These are phyloP conservation scores for Colossoma macropomum DNA, from an alignment of 2,113 vertebrate genomes.

Conservation along the genomic window DNA sequence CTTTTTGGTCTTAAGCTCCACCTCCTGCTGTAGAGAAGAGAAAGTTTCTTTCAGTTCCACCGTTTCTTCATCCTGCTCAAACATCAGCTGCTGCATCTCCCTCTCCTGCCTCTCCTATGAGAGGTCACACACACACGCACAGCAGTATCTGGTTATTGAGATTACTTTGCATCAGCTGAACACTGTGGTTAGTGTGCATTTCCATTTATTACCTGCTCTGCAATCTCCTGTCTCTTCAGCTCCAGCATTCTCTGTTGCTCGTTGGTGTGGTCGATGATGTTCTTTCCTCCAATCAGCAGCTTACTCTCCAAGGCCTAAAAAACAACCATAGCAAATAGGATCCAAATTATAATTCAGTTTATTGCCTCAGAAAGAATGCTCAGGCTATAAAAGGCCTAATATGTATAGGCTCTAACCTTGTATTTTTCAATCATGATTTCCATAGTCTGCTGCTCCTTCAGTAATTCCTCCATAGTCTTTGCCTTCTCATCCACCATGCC, in stretches of 20 bases:
- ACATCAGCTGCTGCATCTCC: conserved; percentile 94
- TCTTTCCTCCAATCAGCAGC: conserved; percentile 91
- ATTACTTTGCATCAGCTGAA: background rate
- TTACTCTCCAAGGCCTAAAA: conserved; percentile 95
- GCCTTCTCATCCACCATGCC: conserved; percentile 86
- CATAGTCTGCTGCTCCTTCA: conserved; percentile 88
- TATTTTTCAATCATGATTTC: conserved; percentile 92
- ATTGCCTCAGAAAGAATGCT: background rate
- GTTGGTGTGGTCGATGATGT: conserved; percentile 95
- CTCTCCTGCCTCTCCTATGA: conserved; percentile 88
- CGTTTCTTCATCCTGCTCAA: conserved; percentile 91
- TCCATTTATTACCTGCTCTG: conserved; percentile 83
- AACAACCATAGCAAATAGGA: conserved; percentile 13
- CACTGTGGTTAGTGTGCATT: background rate
- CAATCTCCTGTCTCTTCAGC: conserved; percentile 92
- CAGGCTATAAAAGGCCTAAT: background rate
- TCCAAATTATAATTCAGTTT: background rate
- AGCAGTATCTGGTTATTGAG: background rate
- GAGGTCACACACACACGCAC: background rate
- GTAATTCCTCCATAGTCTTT: conserved; percentile 87
- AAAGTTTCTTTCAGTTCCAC: conserved; percentile 92
- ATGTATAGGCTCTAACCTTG: conserved; percentile 79
- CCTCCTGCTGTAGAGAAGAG: conserved; percentile 93
- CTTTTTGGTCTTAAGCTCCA: conserved; percentile 96
- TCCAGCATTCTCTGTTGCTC: conserved; percentile 96